Percentiles rank a stretch among this genome's conserved stretches.
Evolutionary conservation across 2,113 vertebrate species (phyloP).

Genomic region (Rhodinocichla rosea): DNA sequence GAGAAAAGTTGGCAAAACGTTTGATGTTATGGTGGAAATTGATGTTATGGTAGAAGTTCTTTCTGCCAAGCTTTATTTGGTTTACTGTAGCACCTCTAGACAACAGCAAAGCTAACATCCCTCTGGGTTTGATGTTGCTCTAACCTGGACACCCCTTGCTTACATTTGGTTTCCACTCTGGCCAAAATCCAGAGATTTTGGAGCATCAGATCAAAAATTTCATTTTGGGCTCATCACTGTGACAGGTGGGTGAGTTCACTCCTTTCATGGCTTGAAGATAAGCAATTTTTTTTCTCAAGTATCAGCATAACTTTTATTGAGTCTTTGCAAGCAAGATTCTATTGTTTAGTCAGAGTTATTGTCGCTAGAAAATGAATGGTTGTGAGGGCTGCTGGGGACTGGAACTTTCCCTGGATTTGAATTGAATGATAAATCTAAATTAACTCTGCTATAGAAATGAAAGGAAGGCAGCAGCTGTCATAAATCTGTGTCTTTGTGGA

Average conservation of each 20-base stretch:
- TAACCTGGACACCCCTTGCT: background rate
- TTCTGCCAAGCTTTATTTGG: background rate
- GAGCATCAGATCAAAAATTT: background rate
- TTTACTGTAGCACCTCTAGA: background rate
- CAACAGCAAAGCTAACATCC: background rate
- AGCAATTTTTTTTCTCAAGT: background rate
- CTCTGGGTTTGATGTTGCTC: background rate
- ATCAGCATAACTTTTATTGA: slow-evolving; percentile 1
- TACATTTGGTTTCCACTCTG: background rate
- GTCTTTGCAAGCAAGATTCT: background rate
- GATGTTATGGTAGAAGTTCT: background rate
- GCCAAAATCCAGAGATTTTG: background rate
- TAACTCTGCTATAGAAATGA: slow-evolving; percentile 15
- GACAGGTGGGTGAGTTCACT: background rate
- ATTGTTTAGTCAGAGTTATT: slow-evolving; percentile 18
- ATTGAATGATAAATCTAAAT: slow-evolving; percentile 21
- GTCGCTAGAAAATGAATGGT: background rate
- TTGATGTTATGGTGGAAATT: background rate
- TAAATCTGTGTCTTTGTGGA: slow-evolving; percentile 1
- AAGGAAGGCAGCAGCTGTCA: slow-evolving; percentile 26
- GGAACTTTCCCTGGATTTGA: slow-evolving; percentile 16
- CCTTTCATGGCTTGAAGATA: background rate
- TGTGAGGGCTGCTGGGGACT: background rate
- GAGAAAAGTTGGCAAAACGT: background rate
- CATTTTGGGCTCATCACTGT: background rate